Evolutionary conservation across 2,797 vertebrate species (phyloP).

Genomic region (Limnodromus scolopaceus): DNA sequence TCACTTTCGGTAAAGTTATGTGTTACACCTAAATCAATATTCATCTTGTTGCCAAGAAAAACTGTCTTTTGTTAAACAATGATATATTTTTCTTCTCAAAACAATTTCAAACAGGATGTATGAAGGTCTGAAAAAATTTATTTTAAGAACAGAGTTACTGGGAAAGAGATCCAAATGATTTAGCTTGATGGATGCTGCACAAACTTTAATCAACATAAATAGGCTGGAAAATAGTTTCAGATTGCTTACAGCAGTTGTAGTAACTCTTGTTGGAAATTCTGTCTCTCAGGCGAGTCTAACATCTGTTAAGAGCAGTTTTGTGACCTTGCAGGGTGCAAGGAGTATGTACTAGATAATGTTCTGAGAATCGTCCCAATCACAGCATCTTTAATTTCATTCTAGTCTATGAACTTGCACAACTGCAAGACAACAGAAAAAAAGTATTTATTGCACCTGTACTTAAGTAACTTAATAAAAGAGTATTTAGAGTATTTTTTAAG

Average conservation of each 20-base stretch:
- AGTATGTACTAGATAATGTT: background rate
- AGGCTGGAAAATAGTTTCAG: background rate
- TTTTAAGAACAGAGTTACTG: background rate
- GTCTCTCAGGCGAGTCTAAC: background rate
- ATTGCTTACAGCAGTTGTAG: accelerated
- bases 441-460: background rate
- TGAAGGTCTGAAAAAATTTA: background rate
- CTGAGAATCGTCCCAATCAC: background rate
- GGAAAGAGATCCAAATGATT: background rate
- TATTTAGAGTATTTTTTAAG: background rate
- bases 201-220: background rate
- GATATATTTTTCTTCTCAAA: background rate
- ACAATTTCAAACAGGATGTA: background rate
- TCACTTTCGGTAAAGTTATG: background rate
- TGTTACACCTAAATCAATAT: background rate
- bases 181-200: background rate
- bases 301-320: background rate
- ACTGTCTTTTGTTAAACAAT: background rate
- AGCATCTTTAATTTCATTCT: background rate
- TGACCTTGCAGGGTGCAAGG: background rate
- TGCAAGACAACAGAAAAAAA: background rate
- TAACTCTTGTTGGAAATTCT: background rate
- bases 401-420: background rate
- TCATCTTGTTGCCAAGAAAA: background rate
- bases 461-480: background rate